phyloP scores from a whole-genome alignment of 2,113 vertebrate genomes.

The Percopsis transmontana region DNA sequence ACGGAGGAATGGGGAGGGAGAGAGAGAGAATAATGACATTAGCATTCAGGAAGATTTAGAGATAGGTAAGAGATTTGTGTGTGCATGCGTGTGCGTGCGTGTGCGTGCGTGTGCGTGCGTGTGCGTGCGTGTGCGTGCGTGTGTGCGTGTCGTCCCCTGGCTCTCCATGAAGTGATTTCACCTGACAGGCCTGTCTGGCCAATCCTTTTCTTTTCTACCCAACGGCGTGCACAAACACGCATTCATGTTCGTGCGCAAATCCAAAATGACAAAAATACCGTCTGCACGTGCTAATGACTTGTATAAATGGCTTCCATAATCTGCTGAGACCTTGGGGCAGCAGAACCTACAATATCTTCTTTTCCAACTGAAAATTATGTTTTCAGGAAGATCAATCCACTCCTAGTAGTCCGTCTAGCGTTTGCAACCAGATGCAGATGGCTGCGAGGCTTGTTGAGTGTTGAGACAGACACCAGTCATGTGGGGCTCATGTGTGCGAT shows the following conservation, averaged over 20 bases:
- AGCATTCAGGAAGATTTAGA: slow-evolving; percentile 13
- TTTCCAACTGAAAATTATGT: not conserved
- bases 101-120: not conserved
- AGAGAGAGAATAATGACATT: slow-evolving; percentile 20
- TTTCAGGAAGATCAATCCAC: not conserved
- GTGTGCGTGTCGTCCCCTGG: slow-evolving; percentile 1
- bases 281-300: not conserved
- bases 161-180: slow-evolving; percentile 50
- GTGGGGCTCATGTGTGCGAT: too few relatives aligned
- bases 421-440: too few relatives aligned
- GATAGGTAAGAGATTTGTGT: slow-evolving; percentile 4
- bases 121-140: slow-evolving; percentile 11
- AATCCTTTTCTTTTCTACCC: slow-evolving; percentile 12
- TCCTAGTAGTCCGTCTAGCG: too few relatives aligned
- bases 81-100: not conserved
- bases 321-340: not conserved
- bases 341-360: not conserved
- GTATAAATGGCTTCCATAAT: not conserved
- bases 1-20: slow-evolving; percentile 12
- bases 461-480: too few relatives aligned
- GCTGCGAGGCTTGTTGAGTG: too few relatives aligned
- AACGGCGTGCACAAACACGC: not conserved
- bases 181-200: slow-evolving; percentile 40
- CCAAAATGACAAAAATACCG: not conserved
- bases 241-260: not conserved